A percentile compares a stretch with the other conserved stretches of the same genome.
phyloP scores from a whole-genome alignment of 2,113 vertebrate species.

The Myiozetetes cayanensis region DNA sequence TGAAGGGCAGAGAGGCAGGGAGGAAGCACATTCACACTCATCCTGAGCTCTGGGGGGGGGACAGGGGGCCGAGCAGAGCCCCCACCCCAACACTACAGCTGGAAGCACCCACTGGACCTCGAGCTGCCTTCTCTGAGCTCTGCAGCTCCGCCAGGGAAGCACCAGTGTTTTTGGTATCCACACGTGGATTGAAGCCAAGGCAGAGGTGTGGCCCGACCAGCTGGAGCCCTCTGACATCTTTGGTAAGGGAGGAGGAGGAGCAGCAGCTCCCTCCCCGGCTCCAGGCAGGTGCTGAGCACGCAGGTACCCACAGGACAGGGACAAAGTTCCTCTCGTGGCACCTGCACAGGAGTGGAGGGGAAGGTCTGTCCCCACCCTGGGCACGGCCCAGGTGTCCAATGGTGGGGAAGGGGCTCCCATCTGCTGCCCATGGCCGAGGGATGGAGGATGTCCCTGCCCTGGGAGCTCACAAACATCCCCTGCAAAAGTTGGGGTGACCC shows the following conservation, averaged over 20 bases:
- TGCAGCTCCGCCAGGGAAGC: neutral
- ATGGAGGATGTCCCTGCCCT: neutral
- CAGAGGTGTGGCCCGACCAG: neutral
- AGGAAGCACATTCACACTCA: neutral
- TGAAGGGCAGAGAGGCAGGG: neutral
- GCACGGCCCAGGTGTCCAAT: accelerated
- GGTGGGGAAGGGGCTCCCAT: neutral
- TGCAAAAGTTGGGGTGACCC: neutral
- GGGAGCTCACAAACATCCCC: neutral
- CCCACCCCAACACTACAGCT: neutral
- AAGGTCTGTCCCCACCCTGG: neutral
- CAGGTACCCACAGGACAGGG: neutral
- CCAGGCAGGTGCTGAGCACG: neutral
- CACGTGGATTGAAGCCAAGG: neutral
- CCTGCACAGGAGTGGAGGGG: neutral
- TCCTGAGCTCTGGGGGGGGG: neutral
- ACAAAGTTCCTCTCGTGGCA: neutral
- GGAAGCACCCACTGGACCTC: neutral
- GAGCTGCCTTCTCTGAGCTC: neutral
- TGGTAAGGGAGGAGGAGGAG: neutral
- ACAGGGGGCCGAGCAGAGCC: neutral
- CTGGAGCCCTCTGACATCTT: neutral
- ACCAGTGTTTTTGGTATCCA: neutral
- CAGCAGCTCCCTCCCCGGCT: neutral
- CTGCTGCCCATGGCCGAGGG: neutral